Conservation (phyloP, 2,797 vertebrate genomes). For the Bothrops alternatus region DNA sequence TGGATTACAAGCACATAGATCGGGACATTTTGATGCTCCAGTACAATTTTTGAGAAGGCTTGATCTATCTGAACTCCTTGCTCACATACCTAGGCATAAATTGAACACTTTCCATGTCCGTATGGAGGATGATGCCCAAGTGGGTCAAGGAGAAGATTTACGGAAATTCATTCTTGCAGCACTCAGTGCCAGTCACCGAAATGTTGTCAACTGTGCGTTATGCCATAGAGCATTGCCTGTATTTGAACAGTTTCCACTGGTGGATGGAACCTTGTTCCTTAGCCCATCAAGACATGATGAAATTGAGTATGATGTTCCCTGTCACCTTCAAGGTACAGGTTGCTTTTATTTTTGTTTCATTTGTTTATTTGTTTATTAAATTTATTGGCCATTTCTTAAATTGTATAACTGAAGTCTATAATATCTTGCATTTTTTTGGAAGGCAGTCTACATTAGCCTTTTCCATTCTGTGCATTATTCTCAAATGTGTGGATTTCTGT, state of each 20-base stretch:
- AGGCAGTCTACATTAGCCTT: neutral
- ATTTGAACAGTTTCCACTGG: conserved; percentile 97
- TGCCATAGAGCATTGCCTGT: conserved; percentile 92
- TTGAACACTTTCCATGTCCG: conserved; percentile 98
- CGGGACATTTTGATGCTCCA: conserved; percentile 77
- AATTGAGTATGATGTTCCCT: conserved; percentile 98
- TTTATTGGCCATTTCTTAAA: conserved; percentile 39
- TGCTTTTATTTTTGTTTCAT: conserved; percentile 61
- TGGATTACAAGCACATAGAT: conserved; percentile 74
- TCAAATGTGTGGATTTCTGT: neutral
- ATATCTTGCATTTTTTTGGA: neutral
- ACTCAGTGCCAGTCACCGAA: conserved; percentile 94
- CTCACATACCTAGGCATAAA: conserved; percentile 94
- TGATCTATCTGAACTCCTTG: conserved; percentile 94
- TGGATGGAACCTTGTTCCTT: conserved; percentile 96
- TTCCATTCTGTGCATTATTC: neutral
- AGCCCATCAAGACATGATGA: conserved; percentile 97
- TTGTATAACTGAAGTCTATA: conserved; percentile 34
- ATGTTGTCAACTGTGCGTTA: conserved; percentile 95
- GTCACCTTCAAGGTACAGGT: conserved; percentile 97
- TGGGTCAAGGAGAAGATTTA: conserved; percentile 96
- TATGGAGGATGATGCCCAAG: conserved; percentile 97
- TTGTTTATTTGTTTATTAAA: neutral
- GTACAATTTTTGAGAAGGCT: conserved; percentile 95
- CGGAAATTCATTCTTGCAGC: conserved; percentile 96